Conservation (phyloP, 2,888 invertebrate species). For the Nephrotoma guestfalica region DNA sequence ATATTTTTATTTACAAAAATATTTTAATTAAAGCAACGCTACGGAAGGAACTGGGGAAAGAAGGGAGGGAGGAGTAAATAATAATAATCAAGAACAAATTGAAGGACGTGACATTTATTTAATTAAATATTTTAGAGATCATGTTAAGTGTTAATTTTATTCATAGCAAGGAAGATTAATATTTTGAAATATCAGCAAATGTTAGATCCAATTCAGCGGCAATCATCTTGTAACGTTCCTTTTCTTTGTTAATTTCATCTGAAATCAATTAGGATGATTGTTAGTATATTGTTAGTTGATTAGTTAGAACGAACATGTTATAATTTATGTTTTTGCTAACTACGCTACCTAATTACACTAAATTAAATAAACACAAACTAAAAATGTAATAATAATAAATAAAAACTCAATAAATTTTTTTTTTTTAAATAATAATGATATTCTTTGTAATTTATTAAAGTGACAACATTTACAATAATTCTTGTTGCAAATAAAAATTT, state of each 20-base stretch:
- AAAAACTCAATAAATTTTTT: not conserved
- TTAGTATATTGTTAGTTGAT: conserved; percentile 9
- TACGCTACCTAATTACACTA: not conserved
- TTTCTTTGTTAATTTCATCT: conserved; percentile 81
- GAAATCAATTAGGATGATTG: conserved; percentile 28
- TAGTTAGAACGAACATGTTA: not conserved
- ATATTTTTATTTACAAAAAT: not conserved
- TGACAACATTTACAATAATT: not conserved
- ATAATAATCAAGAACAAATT: not conserved
- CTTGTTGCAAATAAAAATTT: not conserved
- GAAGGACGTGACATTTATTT: not conserved
- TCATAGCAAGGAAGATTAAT: not conserved
- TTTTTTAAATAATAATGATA: not conserved
- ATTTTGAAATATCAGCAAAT: conserved; percentile 68
- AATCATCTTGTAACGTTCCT: conserved; percentile 95
- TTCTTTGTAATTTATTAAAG: not conserved
- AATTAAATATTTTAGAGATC: not conserved
- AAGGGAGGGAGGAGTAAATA: not conserved
- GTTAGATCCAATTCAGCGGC: conserved; percentile 96
- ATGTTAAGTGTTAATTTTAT: not conserved
- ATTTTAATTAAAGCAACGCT: not conserved
- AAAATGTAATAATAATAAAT: not conserved
- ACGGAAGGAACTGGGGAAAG: too few species aligned
- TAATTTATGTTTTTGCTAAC: not conserved
- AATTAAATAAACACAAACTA: not conserved